Evolutionary conservation across 2,113 vertebrate species (phyloP), one percentile per base, ranked within the genome.

Genomic region (Campylomormyrus tamandua): DNA sequence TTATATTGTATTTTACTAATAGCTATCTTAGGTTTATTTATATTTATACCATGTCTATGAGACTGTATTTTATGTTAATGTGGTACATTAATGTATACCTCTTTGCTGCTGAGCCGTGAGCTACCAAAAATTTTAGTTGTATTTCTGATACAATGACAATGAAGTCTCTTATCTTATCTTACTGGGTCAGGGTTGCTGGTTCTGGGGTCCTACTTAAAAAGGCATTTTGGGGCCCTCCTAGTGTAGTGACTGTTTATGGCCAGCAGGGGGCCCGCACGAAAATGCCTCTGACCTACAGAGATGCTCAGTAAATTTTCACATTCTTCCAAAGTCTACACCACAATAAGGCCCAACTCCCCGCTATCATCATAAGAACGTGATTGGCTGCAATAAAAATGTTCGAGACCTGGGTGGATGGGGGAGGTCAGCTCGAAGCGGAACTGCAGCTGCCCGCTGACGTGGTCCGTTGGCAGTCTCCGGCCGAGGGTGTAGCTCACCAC

Each of bases 371-470:
- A 13, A 70, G 24, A 66, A 27, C n/a, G 9, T 1, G 10, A 70
- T 3, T 66, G 58, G 58, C 2, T n/a, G 48, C 10, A 7, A 9
- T 52, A 21, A 87, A 58, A 50, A 24, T 85, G 17, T 15, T 1
- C 49, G 42, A 88, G 88, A 99, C 98, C 98, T 97, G 97, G 97
- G 89, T 99, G 97, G 91, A 98, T 98, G 74, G 98, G 98, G 83
- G 98, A 98, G 91, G 97, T 98, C 95, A 99, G 97, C 95, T 99
- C 98, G 94, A 99, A 99, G 92, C 98, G 95, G 93, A 99, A 99
- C 92, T 99, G 98, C 93, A 99, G 96, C 93, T 99, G 98, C 83
- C 98, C 98, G 89, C 98, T 99, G 93, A 99, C 98, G 24, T 99
- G 98, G 93, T 99, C 98, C 87, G 98, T 99, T 15, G 98, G 98